A percentile compares a stretch with the other conserved stretches of the same genome.
phyloP scores from a whole-genome alignment of 2,797 vertebrate genomes.

The Rhyacichthys aspro region DNA sequence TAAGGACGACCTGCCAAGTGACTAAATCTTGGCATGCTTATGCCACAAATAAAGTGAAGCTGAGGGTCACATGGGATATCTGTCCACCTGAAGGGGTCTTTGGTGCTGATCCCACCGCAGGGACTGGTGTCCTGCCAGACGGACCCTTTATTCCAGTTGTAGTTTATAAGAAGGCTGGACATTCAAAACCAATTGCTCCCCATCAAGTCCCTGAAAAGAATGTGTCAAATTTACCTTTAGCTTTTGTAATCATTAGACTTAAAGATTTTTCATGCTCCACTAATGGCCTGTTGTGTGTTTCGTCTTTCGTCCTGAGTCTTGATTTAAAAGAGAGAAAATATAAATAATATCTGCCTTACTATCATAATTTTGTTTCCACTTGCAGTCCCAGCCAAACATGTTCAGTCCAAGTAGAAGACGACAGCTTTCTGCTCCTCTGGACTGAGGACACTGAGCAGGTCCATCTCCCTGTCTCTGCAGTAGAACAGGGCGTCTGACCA shows the following conservation, averaged over 20 bases:
- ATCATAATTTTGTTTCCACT: too few species aligned
- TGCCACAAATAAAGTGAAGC: constrained; percentile 5
- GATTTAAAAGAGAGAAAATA: too few species aligned
- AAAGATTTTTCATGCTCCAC: too few species aligned
- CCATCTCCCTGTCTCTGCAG: constrained; percentile 35
- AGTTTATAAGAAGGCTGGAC: background rate
- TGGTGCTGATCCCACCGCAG: constrained; percentile 7
- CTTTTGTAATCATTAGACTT: too few species aligned
- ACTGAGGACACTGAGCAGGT: constrained; percentile 27
- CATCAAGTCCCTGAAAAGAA: constrained; percentile 10
- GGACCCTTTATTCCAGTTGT: background rate
- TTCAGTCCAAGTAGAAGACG: background rate
- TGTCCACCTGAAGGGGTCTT: background rate
- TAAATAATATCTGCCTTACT: too few species aligned
- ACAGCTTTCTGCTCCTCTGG: constrained; percentile 18
- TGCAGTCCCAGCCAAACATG: constrained; percentile 25
- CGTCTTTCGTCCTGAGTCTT: too few species aligned
- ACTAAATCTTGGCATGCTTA: too few species aligned
- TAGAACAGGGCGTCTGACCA: constrained; percentile 37
- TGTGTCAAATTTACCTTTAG: too few species aligned
- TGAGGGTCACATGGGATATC: background rate
- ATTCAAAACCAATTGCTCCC: constrained; percentile 10
- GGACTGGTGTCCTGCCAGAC: background rate
- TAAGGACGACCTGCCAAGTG: too few species aligned
- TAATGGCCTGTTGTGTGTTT: too few species aligned